Base-by-base conservation (phyloP, 2,888 invertebrate species). In the Drosophila picticornis region DNA sequence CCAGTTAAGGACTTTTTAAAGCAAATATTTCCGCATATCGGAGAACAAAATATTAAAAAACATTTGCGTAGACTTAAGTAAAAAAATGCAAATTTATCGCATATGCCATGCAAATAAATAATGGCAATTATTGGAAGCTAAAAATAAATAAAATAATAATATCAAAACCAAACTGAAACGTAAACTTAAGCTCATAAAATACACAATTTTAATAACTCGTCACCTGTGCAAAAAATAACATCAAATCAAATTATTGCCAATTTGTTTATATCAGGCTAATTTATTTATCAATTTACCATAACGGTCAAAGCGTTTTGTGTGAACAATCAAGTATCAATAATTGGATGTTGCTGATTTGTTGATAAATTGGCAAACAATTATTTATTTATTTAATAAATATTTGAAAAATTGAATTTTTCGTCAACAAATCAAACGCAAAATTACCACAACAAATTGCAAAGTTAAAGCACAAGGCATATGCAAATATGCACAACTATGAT, bases 11-110 rank as follows among this genome's bases (percentile, higher is more conserved):
- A 86, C 84, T 81, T 80, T 83, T 61, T 61, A 5, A 5, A 61
- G 48, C 60, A 72, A 61, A 75, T 71, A 71, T 88, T 88, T 90
- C 91, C 91, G 86, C 91, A 90, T 87, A 65, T 85, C 90, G 38
- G 53, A 53, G 36, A 40, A 50, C 40, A 72, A 70, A 61, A 55
- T 58, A 50, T 64, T 61, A 31, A 81, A 65, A 57, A 67, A 69
- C 36, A 58, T 57, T 50, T 63, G 48, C 40, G 29, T 36, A 25
- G 50, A 36, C 68, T 55, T 65, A 38, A 36, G 11, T 36, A 13
- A 75, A 40, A 63, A 67, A 64, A 90, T 89, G 88, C 85, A 90
- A 87, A 87, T 88, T 68, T 71, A 55, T 65, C 62, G 67, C 68
- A 73, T 80, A 80, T 80, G 31, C 69, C 75, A 80, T 77, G 80